A percentile compares a stretch with the other conserved stretches of the same genome.
These are phyloP conservation scores for Oreonectes daqikongensis DNA, from an alignment of 2,797 vertebrate species.

Conservation along the genomic window DNA sequence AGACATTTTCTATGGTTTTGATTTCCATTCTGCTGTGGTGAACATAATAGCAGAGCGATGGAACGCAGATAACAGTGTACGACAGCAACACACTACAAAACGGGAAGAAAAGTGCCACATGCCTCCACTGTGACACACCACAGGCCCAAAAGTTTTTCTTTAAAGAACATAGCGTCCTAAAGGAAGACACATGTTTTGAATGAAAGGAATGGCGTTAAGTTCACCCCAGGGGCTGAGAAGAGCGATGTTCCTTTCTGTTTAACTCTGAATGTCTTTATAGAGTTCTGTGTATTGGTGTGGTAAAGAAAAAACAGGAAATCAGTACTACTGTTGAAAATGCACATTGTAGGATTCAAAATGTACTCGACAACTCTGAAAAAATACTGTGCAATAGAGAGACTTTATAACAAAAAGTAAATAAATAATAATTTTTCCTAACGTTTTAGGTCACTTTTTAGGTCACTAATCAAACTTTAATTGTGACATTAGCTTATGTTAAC, in stretches of 20 bases:
- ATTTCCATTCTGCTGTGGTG: not conserved
- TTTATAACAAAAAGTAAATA: too few species aligned
- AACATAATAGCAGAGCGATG: not conserved
- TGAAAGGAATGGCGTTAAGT: not conserved
- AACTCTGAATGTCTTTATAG: too few species aligned
- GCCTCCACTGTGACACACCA: slow-evolving; percentile 37
- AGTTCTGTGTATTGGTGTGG: not conserved
- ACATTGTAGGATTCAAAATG: too few species aligned
- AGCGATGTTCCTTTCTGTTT: not conserved
- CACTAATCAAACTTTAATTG: too few species aligned
- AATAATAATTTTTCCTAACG: too few species aligned
- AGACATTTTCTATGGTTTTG: not conserved
- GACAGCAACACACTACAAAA: slow-evolving; percentile 1
- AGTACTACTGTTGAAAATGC: too few species aligned
- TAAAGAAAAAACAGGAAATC: slow-evolving; percentile 5
- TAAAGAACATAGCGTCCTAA: not conserved
- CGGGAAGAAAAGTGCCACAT: not conserved
- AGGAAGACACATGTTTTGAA: not conserved
- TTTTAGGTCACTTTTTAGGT: too few species aligned
- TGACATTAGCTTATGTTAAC: too few species aligned
- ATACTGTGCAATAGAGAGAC: too few species aligned
- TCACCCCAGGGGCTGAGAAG: not conserved
- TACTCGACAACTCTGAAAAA: too few species aligned
- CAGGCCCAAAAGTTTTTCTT: slow-evolving; percentile 34
- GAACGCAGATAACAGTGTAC: not conserved